phyloP scores from a whole-genome alignment of 2,797 vertebrate species.

The Silurus lanzhouensis region DNA sequence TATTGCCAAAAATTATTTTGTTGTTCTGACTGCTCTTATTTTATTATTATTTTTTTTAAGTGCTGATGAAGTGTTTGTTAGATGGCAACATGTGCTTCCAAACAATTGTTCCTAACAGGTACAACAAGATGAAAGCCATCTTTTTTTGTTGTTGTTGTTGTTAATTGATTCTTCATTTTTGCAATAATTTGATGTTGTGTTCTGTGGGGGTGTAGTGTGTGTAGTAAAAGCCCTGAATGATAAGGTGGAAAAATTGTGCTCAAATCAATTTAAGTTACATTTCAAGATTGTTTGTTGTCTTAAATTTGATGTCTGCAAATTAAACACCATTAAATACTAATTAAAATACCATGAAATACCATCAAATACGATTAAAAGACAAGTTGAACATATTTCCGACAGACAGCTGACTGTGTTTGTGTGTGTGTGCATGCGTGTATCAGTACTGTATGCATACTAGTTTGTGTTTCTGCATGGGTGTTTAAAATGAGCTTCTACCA shows the following conservation, averaged over 20 bases:
- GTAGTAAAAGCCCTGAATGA: neutral
- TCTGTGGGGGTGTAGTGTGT: neutral
- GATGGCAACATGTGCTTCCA: slow-evolving; percentile 3
- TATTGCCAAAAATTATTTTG: slow-evolving; percentile 1
- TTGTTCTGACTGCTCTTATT: neutral
- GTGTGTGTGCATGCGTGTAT: no score
- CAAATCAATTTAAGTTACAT: neutral
- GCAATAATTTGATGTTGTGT: neutral
- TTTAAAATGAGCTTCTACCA: neutral
- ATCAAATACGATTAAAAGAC: no score
- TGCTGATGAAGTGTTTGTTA: neutral
- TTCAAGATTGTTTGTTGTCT: neutral
- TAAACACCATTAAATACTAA: no score
- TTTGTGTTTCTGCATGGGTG: neutral
- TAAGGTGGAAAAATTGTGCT: neutral
- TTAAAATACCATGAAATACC: no score
- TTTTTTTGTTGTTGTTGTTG: neutral
- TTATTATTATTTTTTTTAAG: neutral
- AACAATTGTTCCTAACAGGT: neutral
- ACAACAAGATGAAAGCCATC: neutral
- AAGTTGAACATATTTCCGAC: neutral
- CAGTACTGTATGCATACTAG: neutral
- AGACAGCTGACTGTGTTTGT: no score
- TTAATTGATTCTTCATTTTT: neutral
- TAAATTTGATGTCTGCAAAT: neutral